Base-by-base conservation (phyloP, 1,140 invertebrate genomes). In the Drosophila ercepeae region DNA sequence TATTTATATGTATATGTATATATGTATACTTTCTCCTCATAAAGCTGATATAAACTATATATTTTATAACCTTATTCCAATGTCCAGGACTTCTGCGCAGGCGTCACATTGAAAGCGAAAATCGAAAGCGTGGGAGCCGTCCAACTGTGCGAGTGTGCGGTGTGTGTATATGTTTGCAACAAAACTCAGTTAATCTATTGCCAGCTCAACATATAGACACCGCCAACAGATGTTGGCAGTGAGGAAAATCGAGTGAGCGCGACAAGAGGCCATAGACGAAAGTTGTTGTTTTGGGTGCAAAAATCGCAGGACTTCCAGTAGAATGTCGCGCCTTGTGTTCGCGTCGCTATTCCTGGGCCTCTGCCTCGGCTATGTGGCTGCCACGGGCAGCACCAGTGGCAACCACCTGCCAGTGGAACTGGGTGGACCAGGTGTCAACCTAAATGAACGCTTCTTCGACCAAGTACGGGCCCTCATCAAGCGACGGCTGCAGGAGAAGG, bases 161-260 rank as follows among this genome's bases (percentile, higher is more conserved):
- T 6, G 36, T 39, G 36, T 39, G 36, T 39, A 39, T 16, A 39
- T 39, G 13, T 39, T 59, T 34, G 54, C 44, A 63, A 50, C 72
- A 60, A 76, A 53, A 84, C 75, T 49, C 65, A 79, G 68, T 77
- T 81, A 63, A 86, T 74, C 74, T 81, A 81, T 73, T 77, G 82
- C 82, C 81, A 88, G 82, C 82, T 74, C 82, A 81, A 81, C 81
- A 88, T 86, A 88, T 81, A 86, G 82, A 81, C 72, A 77, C 75
- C 76, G 78, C 76, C 82, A 86, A 86, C 81, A 86, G 81, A 86
- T 86, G 81, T 86, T 86, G 51, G 60, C 75, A 71, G 70, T 36
- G 46, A 36, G 41, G 52, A 75, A 84, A 78, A 84, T 75, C 59
- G 58, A 52, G 41, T 68, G 55, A 69, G 39, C 25, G 55, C 63